Evolutionary conservation across 2,888 invertebrate genomes (phyloP), one percentile per base, ranked within the genome.

Genomic region (Cephalotes varians): DNA sequence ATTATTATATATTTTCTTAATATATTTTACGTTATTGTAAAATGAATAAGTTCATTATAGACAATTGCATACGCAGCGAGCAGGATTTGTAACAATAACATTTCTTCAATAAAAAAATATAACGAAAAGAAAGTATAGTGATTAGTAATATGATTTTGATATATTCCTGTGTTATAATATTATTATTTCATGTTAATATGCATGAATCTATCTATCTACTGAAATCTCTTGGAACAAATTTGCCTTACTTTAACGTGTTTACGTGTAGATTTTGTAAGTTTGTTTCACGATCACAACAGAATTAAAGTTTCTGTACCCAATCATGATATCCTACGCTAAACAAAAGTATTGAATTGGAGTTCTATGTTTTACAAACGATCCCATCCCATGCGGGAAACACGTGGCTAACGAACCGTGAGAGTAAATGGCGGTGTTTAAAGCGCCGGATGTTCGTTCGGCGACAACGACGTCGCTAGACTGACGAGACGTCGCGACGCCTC

Each of bases 401-500:
- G 58, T 71, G 76, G 51, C 54, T 86, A 86, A 86, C 82, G 87
- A 87, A 87, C 69, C 85, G 84, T 85, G 58, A 79, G 31, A 40
- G 62, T 56, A 69, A 85, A 86, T 84, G 83, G 73, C 54, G 71
- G 28, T 77, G 86, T 88, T 90, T 82, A 83, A 87, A 88, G 71
- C 67, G 58, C 79, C 82, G 85, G 86, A 89, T 81, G 77, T 74
- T 85, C 49, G 54, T 67, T n/a, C n/a, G 73, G 81, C 82, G 82
- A 73, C 86, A 58, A 72, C 71, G 79, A 64, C 62, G 83, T 72
- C 76, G 69, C 81, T 72, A 65, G 84, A 89, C 81, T 84, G 90
- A 86, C 84, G 84, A 85, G 83, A 85, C 81, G 83, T 86, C 83
- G 84, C 77, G 88, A 89, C 85, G 85, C 65, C 69, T 64, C 12